Evolutionary conservation across 2,797 vertebrate species (phyloP).

Genomic region (Semaprochilodus insignis): DNA sequence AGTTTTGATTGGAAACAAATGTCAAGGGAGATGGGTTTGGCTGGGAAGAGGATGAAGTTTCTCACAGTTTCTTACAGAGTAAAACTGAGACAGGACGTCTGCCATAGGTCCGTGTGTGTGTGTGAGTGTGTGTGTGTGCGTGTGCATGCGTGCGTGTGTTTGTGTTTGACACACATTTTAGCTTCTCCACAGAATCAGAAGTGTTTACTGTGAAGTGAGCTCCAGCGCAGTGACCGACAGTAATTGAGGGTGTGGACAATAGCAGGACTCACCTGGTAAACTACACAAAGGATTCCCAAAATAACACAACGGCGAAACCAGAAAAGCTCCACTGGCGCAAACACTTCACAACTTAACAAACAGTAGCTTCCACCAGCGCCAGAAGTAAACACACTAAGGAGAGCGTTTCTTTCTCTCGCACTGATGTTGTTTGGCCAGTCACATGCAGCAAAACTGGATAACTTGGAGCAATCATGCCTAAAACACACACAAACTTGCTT

Average conservation of each 20-base stretch:
- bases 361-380: constrained; percentile 10
- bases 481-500: not conserved
- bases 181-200: not conserved
- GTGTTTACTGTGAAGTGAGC: constrained; percentile 15
- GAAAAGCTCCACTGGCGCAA: constrained; percentile 9
- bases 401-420: constrained; percentile 1
- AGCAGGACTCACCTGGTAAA: constrained; percentile 20
- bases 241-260: constrained; percentile 2
- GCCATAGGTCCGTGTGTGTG: not conserved
- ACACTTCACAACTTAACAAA: constrained; percentile 32
- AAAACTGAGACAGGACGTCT: constrained; percentile 39
- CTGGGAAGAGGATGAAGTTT: constrained; percentile 49
- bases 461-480: not conserved
- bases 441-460: not conserved
- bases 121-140: not conserved
- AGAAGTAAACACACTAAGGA: constrained; percentile 24
- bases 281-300: constrained; percentile 5
- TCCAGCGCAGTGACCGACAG: not conserved
- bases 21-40: constrained; percentile 73
- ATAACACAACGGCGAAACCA: constrained; percentile 11
- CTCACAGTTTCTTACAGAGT: constrained; percentile 40
- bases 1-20: constrained; percentile 82
- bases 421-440: constrained; percentile 8
- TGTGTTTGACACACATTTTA: constrained; percentile 34
- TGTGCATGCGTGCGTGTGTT: not conserved